Base-by-base conservation (phyloP, 2,888 invertebrate genomes). In the Dilophus febrilis region DNA sequence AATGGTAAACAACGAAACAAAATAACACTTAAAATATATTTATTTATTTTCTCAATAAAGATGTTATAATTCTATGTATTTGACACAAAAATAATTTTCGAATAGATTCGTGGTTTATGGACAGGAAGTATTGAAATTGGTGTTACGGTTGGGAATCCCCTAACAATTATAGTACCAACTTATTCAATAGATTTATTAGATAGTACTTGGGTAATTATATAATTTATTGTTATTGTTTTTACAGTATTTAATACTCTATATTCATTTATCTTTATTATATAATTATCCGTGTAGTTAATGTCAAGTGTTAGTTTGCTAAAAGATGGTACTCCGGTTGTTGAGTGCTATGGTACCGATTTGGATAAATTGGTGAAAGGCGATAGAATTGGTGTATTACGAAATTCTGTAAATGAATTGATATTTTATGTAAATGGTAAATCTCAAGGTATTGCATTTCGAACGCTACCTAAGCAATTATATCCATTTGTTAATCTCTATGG, bases 371-470 rank as follows among this genome's bases (percentile, higher is more conserved):
- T 72, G 44, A 86, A 86, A 61, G 84, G 84, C 37, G 85, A 85
- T 55, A 73, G 77, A 42, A 69, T 91, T 34, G 91, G 90, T 35
- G 80, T 92, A 4, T 77, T 86, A 73, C 70, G 81, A 51, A 83
- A 84, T 19, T 72, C 74, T 38, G 77, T 78, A 61, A 81, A 80
- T 8, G 86, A 87, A 51, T 64, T 94, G 43, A 71, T 87, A 53
- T 90, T 91, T 60, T 90, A 77, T 56, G 72, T 92, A 14, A 92
- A 92, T 59, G 88, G 87, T 2, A 72, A 79, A 49, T 82, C 87
- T 17, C 85, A 90, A 58, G 92, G 92, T 1, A 70, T 86, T 29
- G 92, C 90, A 3, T 86, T 83, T 1, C 53, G 50, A 26, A 78
- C 77, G 48, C 65, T 92, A 48, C 91, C 91, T 1, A 54, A 68